Evolutionary conservation across 2,888 invertebrate genomes (phyloP), one percentile per base, ranked within the genome.

Genomic region (Meiosimyza platycephala): DNA sequence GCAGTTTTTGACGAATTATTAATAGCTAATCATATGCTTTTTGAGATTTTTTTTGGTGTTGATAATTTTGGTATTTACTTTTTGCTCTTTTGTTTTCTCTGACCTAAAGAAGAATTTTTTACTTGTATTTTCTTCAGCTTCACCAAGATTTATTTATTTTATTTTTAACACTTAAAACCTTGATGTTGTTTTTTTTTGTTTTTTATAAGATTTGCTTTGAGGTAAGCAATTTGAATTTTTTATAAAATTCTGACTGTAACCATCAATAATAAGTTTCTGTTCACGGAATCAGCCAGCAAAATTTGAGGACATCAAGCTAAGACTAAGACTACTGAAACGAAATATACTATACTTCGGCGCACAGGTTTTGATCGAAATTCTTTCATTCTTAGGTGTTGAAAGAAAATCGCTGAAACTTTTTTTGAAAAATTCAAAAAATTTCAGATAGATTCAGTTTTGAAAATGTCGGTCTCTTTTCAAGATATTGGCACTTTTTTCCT

Each of bases 211-310:
- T 28, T 28, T 28, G 28, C 3, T 28, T 28, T 28, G 28, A 3
- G 4, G 28, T 28, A 28, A 28, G 28, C 4, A 3, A 22, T 22
- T 22, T 22, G 1, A 22, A 22, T 22, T 22, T 22, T 22, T 22
- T 22, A 22, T 22, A 22, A 22, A 22, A 22, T 22, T 22, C 22
- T 1, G 1, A 22, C 22, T 22, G 22, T 22, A 22, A 22, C 22
- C 22, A 22, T 22, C 22, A 3, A 22, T 22, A 22, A 3, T 22
- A 22, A 22, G 2, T 22, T 22, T 22, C 22, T 22, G 22, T 22
- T 1, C 3, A 1, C 1, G 22, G 1, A 22, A 22, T 1, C 22
- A n/a, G n/a, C n/a, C n/a, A n/a, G n/a, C n/a, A n/a, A n/a, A n/a
- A n/a, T n/a, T n/a, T n/a, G n/a, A n/a, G n/a, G n/a, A n/a, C n/a